Evolutionary conservation across 2,113 vertebrate species (phyloP).

Genomic region (Entosphenus tridentatus): DNA sequence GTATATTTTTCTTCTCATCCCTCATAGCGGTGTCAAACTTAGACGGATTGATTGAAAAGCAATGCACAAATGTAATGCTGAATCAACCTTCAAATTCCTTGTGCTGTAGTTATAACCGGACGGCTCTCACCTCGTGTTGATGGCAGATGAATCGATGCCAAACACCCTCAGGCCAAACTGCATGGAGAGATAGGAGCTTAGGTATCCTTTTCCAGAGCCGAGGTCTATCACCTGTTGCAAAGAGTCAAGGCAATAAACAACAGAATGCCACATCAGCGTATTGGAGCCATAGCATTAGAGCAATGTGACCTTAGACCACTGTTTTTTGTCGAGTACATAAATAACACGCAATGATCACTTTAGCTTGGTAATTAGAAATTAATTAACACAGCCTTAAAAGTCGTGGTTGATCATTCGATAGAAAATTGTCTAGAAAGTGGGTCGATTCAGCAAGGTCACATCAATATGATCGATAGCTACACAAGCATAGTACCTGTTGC

Average conservation of each 20-base stretch:
- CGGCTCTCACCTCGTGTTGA: slow-evolving; percentile 43
- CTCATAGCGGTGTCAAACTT: too few species aligned
- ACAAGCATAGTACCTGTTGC: too few species aligned
- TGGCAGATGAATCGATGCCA: slow-evolving; percentile 74
- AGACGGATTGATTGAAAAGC: too few species aligned
- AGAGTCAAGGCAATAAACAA: slow-evolving; percentile 7
- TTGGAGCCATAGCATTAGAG: not conserved
- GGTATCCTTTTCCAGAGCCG: slow-evolving; percentile 86
- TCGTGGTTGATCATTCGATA: too few species aligned
- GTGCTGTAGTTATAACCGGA: slow-evolving; percentile 39
- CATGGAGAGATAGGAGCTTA: slow-evolving; percentile 78
- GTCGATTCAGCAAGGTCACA: too few species aligned
- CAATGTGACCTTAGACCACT: not conserved
- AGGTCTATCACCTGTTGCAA: slow-evolving; percentile 57
- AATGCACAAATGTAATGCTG: too few species aligned
- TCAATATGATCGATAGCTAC: too few species aligned
- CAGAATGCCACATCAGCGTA: slow-evolving; percentile 5
- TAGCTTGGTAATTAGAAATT: too few species aligned
- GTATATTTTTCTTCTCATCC: too few species aligned
- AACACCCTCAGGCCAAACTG: slow-evolving; percentile 58
- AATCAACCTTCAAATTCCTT: slow-evolving; percentile 43
- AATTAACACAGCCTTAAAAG: too few species aligned
- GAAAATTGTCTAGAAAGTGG: too few species aligned
- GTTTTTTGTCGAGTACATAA: not conserved
- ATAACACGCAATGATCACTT: too few species aligned